These are phyloP conservation scores for Melanotaenia nigrans DNA, from an alignment of 2,797 vertebrate species.

Conservation along the genomic window DNA sequence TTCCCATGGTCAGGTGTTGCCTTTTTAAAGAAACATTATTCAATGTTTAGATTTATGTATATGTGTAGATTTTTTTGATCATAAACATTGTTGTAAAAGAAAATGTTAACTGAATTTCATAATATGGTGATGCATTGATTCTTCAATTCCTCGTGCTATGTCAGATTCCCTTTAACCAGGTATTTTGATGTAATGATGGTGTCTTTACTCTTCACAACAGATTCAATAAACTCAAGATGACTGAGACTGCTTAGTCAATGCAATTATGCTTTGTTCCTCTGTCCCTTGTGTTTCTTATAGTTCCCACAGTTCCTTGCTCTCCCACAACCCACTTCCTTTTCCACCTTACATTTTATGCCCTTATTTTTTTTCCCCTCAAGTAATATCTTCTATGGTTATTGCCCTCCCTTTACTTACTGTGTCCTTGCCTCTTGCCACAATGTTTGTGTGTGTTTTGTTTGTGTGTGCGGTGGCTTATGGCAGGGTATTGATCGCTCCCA, in stretches of 20 bases:
- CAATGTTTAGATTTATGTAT: background rate
- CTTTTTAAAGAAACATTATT: background rate
- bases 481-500: slow-evolving; percentile 96
- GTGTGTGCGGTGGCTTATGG: slow-evolving; percentile 74
- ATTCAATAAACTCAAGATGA: slow-evolving; percentile 43
- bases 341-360: slow-evolving; percentile 27
- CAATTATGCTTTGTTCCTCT: slow-evolving; percentile 53
- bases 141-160: background rate
- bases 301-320: slow-evolving; percentile 26
- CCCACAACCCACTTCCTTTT: slow-evolving; percentile 28
- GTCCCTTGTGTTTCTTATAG: slow-evolving; percentile 37
- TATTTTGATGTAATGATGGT: slow-evolving; percentile 31
- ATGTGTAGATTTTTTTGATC: slow-evolving; percentile 8
- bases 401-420: slow-evolving; percentile 52
- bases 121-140: background rate
- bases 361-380: slow-evolving; percentile 28
- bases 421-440: slow-evolving; percentile 63
- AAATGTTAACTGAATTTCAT: slow-evolving; percentile 5
- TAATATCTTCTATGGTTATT: slow-evolving; percentile 51
- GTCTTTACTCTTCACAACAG: slow-evolving; percentile 38
- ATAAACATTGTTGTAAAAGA: background rate
- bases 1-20: background rate
- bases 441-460: slow-evolving; percentile 67
- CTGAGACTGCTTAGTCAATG: slow-evolving; percentile 43
- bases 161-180: slow-evolving; percentile 2